Evolutionary conservation across 2,113 vertebrate species (phyloP).

Genomic region (Catharus fuscescens): DNA sequence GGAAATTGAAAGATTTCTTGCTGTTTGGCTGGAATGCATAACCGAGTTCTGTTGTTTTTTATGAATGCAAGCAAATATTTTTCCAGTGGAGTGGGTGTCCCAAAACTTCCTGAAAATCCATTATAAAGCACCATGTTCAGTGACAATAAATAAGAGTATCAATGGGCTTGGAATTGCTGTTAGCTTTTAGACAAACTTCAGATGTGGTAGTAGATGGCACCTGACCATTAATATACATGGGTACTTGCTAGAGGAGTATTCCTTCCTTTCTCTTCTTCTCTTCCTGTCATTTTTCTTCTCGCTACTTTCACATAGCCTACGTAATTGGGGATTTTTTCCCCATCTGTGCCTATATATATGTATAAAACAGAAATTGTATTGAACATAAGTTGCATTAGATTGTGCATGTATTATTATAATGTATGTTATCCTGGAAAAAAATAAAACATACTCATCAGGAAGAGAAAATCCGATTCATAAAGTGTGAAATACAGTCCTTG

Average conservation of each 20-base stretch:
- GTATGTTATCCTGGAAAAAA: neutral
- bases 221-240: neutral
- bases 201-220: neutral
- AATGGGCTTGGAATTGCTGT: neutral
- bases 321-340: neutral
- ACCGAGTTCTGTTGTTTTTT: neutral
- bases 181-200: neutral
- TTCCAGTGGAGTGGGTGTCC: neutral
- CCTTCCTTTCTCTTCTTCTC: neutral
- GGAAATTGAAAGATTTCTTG: neutral
- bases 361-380: neutral
- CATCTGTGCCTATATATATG: neutral
- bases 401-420: neutral
- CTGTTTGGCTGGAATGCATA: neutral
- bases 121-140: neutral
- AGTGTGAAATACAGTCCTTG: neutral
- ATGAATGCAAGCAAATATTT: neutral
- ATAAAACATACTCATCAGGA: neutral
- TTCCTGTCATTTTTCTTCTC: neutral
- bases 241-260: neutral
- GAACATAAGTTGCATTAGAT: fast-evolving
- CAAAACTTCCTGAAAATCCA: neutral
- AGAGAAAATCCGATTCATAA: neutral
- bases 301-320: neutral
- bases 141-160: neutral